Evolutionary conservation across 2,888 invertebrate species (phyloP).

Genomic region (Phortica magna): DNA sequence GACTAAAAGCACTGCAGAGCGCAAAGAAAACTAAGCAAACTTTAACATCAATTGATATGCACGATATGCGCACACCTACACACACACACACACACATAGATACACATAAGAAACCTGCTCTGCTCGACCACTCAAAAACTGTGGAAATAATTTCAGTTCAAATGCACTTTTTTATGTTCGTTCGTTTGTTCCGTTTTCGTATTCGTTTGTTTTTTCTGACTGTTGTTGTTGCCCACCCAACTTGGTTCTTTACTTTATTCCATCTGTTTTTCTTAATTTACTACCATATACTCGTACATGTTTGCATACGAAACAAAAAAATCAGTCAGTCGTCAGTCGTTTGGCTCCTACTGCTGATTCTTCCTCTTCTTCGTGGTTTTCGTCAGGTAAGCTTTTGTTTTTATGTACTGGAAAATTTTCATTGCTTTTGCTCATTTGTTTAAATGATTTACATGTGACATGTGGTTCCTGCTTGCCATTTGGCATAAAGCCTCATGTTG

Average conservation of each 20-base stretch:
- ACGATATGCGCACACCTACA: slow-evolving; percentile 30
- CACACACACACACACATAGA: neutral
- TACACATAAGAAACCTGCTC: neutral
- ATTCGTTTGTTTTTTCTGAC: neutral
- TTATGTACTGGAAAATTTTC: neutral
- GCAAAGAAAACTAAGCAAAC: neutral
- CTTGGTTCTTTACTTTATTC: slow-evolving; percentile 3
- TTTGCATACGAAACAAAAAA: too few relatives aligned
- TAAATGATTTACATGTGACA: slow-evolving; percentile 21
- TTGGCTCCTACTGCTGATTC: neutral
- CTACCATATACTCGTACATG: too few relatives aligned
- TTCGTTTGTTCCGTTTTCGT: neutral
- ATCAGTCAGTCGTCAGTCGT: neutral
- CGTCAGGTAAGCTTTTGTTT: neutral
- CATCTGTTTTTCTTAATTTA: neutral
- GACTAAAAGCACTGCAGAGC: neutral
- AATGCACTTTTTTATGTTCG: slow-evolving; percentile 24
- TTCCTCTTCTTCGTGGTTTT: neutral
- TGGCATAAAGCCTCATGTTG: neutral
- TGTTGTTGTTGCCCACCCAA: slow-evolving; percentile 19
- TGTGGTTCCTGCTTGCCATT: slow-evolving; percentile 12
- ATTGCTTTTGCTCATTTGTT: slow-evolving; percentile 11
- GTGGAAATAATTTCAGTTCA: slow-evolving; percentile 9
- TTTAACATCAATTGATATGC: slow-evolving; percentile 35
- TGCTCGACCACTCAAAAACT: neutral